Conservation (phyloP, 2,888 invertebrate genomes). For the Drosophila lutescens region DNA sequence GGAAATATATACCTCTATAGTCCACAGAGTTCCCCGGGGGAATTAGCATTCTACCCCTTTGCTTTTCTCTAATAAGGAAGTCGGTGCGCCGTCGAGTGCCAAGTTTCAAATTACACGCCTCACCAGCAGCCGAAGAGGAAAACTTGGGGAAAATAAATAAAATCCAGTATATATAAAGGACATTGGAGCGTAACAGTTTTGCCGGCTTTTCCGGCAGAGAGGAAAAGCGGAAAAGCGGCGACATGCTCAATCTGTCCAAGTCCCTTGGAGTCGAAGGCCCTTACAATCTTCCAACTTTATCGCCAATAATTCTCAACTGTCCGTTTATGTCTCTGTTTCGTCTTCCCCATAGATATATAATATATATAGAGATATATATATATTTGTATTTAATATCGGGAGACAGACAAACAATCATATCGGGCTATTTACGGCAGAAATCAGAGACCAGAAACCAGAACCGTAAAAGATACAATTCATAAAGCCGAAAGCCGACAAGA, state of each 20-base stretch:
- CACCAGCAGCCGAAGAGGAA: conserved; percentile 39
- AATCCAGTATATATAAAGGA: conserved; percentile 45
- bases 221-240: conserved; percentile 43
- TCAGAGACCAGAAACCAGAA: conserved; percentile 11
- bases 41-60: conserved; percentile 26
- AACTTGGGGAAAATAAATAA: conserved; percentile 46
- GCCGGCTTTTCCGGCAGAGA: background rate
- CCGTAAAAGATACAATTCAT: conserved; percentile 73
- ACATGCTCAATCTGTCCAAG: conserved; percentile 63
- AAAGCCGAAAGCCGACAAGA: conserved; percentile 58
- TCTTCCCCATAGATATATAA: background rate
- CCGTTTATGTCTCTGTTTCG: conserved; percentile 61
- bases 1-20: background rate
- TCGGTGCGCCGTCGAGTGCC: conserved; percentile 45
- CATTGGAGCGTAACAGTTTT: conserved; percentile 65
- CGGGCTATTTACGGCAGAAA: conserved; percentile 56
- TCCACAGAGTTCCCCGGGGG: background rate
- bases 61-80: background rate
- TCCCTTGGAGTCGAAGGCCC: background rate
- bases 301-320: conserved; percentile 72
- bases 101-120: conserved; percentile 74
- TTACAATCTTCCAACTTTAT: conserved; percentile 38
- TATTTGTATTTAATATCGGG: conserved; percentile 59
- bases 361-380: conserved; percentile 17
- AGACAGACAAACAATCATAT: conserved; percentile 66